Percentiles rank a stretch among this genome's conserved stretches.
Conservation (phyloP, 2,797 vertebrate genomes). For the Pseudochaenichthys georgianus region DNA sequence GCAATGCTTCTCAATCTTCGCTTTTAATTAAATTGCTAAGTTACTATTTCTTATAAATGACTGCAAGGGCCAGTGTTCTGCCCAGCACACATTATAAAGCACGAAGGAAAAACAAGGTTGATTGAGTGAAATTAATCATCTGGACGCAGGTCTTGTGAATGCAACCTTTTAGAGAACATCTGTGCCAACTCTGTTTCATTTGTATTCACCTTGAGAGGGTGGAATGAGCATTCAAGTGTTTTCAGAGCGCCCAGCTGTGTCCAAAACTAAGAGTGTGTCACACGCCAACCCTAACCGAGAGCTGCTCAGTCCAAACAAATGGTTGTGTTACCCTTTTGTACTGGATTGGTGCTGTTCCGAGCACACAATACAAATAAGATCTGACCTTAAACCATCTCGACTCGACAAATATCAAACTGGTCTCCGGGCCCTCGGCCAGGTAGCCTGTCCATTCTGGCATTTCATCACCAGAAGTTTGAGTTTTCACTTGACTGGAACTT, state of each 20-base stretch:
- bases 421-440: constrained; percentile 31
- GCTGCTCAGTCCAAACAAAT: constrained; percentile 1
- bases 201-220: constrained; percentile 51
- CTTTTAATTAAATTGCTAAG: constrained; percentile 66
- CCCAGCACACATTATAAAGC: constrained; percentile 35
- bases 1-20: constrained; percentile 59
- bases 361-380: constrained; percentile 8
- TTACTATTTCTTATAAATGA: constrained; percentile 60
- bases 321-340: background rate
- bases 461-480: constrained; percentile 35
- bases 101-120: constrained; percentile 47
- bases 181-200: constrained; percentile 28
- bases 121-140: constrained; percentile 60
- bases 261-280: background rate
- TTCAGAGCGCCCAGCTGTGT: constrained; percentile 14
- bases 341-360: constrained; percentile 7
- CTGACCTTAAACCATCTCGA: constrained; percentile 48
- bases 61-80: constrained; percentile 37
- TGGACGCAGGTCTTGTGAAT: constrained; percentile 38
- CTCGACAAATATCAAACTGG: constrained; percentile 40
- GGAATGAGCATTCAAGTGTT: constrained; percentile 31
- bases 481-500: constrained; percentile 50
- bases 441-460: constrained; percentile 30
- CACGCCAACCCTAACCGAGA: background rate
- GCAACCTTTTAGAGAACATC: constrained; percentile 47